Evolutionary conservation across 2,888 invertebrate species (phyloP).

Genomic region (Baronia brevicornis): DNA sequence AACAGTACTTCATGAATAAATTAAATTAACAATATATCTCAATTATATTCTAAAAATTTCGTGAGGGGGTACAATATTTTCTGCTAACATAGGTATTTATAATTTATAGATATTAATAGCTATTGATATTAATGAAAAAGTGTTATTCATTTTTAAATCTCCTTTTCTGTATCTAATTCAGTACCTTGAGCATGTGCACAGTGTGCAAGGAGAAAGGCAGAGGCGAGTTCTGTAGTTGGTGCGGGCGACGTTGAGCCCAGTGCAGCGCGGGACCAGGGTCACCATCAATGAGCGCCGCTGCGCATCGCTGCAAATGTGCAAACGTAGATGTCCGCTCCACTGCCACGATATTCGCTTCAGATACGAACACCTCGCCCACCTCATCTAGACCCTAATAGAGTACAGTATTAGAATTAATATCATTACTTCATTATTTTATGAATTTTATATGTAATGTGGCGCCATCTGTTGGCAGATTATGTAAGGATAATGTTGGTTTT

Average conservation of each 20-base stretch:
- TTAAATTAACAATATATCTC: too few species aligned
- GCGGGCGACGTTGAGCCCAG: conserved; percentile 88
- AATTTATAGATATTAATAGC: too few species aligned
- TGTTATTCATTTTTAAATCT: too few species aligned
- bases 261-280: conserved; percentile 89
- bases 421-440: too few species aligned
- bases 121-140: too few species aligned
- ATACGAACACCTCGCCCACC: conserved; percentile 84
- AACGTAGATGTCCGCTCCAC: conserved; percentile 62
- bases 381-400: conserved; percentile 82
- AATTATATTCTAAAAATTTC: too few species aligned
- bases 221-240: conserved; percentile 77
- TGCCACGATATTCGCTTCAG: conserved; percentile 68
- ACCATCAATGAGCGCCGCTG: conserved; percentile 87
- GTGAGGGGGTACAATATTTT: background rate
- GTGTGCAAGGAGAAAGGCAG: conserved; percentile 65
- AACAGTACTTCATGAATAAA: too few species aligned
- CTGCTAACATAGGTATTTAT: background rate
- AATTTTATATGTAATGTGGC: too few species aligned
- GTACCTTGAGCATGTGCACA: conserved; percentile 62
- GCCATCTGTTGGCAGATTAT: too few species aligned
- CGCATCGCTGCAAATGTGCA: conserved; percentile 82
- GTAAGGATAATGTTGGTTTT: too few species aligned
- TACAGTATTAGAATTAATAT: too few species aligned
- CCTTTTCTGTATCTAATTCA: too few species aligned